Base-by-base conservation (phyloP, 1,140 invertebrate genomes). In the Drosophila navojoa region DNA sequence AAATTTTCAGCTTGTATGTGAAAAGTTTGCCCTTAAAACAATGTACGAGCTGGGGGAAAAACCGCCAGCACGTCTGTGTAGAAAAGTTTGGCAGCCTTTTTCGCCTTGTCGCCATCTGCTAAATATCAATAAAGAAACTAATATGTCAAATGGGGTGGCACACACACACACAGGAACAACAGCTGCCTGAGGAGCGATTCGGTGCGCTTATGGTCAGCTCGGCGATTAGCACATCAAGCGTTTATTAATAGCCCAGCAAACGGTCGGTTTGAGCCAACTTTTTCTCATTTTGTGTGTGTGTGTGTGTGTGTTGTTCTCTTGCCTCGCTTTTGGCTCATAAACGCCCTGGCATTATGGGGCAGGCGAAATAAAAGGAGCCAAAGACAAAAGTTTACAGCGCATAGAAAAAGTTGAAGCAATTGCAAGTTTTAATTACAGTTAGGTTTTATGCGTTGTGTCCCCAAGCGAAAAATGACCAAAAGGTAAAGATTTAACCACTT, bases 81-180 rank as follows among this genome's bases (percentile, higher is more conserved):
- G 6, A 58, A 78, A 79, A 73, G 54, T 81, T 81, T 77, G 3
- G 11, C 47, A 35, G 53, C 40, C 69, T 69, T 27, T 42, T 25
- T 32, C 40, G 35, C 11, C 35, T 16, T 79, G 73, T 84, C 76
- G 73, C 64, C 80, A 84, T 72, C 80, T 84, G 80, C 72, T 67
- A 79, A 84, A 79, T 76, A 84, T 84, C 80, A 84, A 84, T 84
- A 84, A 84, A 76, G 76, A 84, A 84, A 84, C 80, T 84, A 79
- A 84, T 84, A 84, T 84, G 77, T 84, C 80, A 84, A 73, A 79
- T 63, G 38, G 50, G 38, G 40, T 35, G 55, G 27, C 4, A n/a
- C n/a, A n/a, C 1, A 22, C n/a, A 22, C 5, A 49, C 42, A 61
- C 44, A 27, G 19, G 50, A 15, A 47, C 61, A 76, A 71, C 80